Base-by-base conservation (phyloP, 2,113 vertebrate species). In the Mystacornis crossleyi region DNA sequence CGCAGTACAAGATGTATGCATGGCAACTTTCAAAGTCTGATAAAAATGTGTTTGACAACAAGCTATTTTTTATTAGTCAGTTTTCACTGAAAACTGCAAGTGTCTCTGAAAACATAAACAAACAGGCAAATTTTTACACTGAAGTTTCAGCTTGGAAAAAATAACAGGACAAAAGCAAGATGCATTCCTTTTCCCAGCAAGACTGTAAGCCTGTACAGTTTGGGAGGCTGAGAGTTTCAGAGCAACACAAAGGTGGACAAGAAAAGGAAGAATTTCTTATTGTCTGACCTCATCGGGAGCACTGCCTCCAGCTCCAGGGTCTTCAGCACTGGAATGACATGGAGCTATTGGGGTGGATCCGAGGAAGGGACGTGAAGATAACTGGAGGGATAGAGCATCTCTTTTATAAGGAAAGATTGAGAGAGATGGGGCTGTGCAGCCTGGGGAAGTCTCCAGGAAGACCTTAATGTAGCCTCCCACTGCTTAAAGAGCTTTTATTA, bases 401-500 rank as follows among this genome's bases (percentile, higher is more conserved):
- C 12, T 65, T 12, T 42, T 15, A 17, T 3, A 4, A 16, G 9
- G 23, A 58, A 73, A 73, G 5, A 3, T 19, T 38, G 33, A 58
- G 33, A 29, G 18, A 29, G 28, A 6, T 24, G 38, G 6, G 23
- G 12, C 8, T 66, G 12, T 53, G 33, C 45, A 53, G 10, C 15
- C 45, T 38, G 28, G 24, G 53, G 45, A 36, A 28, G 23, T n/a
- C 18, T 66, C 12, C 4, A 43, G 33, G 25, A 38, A 51, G 60
- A n/a, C 8, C 6, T 51, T 8, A 38, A 66, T 51, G 15, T 15
- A 36, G 26, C 7, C 33, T 43, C 20, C 26, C 45, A 12, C 15
- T 19, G 8, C 18, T 43, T 43, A 43, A 81, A 58, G 1, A 1
- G 4, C 1, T 0, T 42, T 73, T 58, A 12, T 12, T 12, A 17